phyloP scores from a whole-genome alignment of 35 echinoderm and acorn worm species.

The Stichopus chloronotus region DNA sequence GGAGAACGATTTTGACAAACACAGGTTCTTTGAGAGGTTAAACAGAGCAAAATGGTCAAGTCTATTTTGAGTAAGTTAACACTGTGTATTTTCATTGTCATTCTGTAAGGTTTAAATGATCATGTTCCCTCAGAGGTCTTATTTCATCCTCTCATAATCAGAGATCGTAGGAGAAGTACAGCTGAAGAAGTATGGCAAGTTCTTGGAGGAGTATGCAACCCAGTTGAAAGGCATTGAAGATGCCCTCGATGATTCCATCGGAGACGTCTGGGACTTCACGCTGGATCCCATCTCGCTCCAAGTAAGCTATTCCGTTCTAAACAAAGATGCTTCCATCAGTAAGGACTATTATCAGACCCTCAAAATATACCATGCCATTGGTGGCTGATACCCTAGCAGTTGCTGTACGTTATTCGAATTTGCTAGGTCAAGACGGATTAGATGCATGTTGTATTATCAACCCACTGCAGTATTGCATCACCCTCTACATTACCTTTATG shows the following conservation, averaged over 20 bases:
- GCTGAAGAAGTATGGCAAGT: constrained; percentile 95
- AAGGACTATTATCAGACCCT: too few relatives aligned
- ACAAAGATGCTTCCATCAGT: neutral
- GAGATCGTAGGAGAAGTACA: constrained; percentile 99
- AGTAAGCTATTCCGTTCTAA: constrained; percentile 32
- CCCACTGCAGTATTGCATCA: too few relatives aligned
- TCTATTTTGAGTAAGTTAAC: constrained; percentile 31
- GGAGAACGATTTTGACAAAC: neutral
- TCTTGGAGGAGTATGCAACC: constrained; percentile 94
- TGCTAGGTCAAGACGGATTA: too few relatives aligned
- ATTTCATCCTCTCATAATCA: neutral
- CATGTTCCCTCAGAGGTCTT: too few relatives aligned
- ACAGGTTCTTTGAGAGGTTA: neutral
- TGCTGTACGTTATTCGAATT: too few relatives aligned
- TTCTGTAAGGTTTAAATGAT: too few relatives aligned
- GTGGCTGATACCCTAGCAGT: too few relatives aligned
- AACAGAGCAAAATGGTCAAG: neutral
- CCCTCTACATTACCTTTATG: too few relatives aligned
- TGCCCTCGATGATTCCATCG: constrained; percentile 95
- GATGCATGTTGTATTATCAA: too few relatives aligned
- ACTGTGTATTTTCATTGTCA: neutral
- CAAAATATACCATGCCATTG: too few relatives aligned
- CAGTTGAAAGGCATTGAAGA: constrained; percentile 98
- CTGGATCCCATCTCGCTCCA: constrained; percentile 92
- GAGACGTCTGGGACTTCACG: constrained; percentile 94